Percentiles rank a stretch among this genome's conserved stretches.
Evolutionary conservation across 2,113 vertebrate genomes (phyloP).

Genomic region (Thymallus thymallus): DNA sequence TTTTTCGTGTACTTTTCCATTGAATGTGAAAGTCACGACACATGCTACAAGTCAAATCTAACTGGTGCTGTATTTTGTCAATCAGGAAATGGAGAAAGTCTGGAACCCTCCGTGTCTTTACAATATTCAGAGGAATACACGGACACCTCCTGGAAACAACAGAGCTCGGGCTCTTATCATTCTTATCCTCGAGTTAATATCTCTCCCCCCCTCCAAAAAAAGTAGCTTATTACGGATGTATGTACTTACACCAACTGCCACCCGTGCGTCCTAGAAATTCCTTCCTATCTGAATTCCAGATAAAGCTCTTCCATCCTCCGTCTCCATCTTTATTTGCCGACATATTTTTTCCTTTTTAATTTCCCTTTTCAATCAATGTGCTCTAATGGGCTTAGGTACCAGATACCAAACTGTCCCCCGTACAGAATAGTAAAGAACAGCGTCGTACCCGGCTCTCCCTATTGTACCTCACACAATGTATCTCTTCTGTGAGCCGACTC

Average conservation of each 20-base stretch:
- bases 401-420: slow-evolving; percentile 43
- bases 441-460: slow-evolving; percentile 58
- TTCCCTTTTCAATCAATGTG: slow-evolving; percentile 11
- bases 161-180: background rate
- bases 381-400: background rate
- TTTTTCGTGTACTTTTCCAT: slow-evolving; percentile 17
- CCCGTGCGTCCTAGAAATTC: slow-evolving; percentile 90
- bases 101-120: background rate
- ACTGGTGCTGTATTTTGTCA: slow-evolving; percentile 69
- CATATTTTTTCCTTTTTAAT: slow-evolving; percentile 67
- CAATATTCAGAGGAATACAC: background rate
- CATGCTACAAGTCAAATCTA: slow-evolving; percentile 53
- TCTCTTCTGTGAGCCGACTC: slow-evolving; percentile 56
- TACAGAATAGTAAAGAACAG: slow-evolving; percentile 67
- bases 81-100: slow-evolving; percentile 28
- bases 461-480: slow-evolving; percentile 67
- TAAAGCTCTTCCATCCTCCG: slow-evolving; percentile 86
- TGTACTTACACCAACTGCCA: slow-evolving; percentile 87
- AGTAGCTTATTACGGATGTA: background rate
- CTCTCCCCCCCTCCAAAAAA: background rate
- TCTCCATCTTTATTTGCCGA: slow-evolving; percentile 83
- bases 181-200: background rate
- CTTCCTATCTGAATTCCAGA: slow-evolving; percentile 91
- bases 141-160: background rate
- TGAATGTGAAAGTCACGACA: slow-evolving; percentile 66